These are phyloP conservation scores for Aphidius colemani DNA, from an alignment of 2,888 invertebrate species.

Conservation along the genomic window DNA sequence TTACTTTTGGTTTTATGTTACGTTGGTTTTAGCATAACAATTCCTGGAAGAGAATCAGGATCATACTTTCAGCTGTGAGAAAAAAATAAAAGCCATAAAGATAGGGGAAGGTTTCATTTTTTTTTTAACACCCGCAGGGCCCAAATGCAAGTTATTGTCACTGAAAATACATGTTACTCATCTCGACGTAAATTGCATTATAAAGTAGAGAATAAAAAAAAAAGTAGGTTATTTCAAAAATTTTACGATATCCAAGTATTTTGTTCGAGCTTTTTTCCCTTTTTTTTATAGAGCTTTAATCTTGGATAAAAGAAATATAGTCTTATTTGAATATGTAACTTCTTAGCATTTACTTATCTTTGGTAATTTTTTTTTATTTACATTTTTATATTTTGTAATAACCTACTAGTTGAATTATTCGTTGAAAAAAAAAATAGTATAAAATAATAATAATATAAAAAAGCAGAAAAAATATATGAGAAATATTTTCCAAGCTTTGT, in stretches of 20 bases:
- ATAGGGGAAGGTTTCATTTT: conserved; percentile 6
- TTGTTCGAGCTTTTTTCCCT: too few relatives aligned
- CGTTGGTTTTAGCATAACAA: conserved; percentile 40
- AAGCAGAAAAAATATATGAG: conserved; percentile 14
- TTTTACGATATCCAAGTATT: too few relatives aligned
- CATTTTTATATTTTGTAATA: too few relatives aligned
- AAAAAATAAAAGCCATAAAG: conserved; percentile 29
- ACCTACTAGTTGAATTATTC: too few relatives aligned
- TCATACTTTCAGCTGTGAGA: conserved; percentile 35
- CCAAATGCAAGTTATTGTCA: conserved; percentile 31
- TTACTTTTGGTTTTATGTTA: conserved; percentile 14
- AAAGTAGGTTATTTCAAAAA: too few relatives aligned
- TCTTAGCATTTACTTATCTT: too few relatives aligned
- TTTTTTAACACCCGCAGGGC: neutral
- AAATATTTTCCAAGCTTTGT: conserved; percentile 17
- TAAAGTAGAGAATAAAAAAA: too few relatives aligned
- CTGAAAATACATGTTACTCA: conserved; percentile 19
- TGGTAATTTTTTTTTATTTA: too few relatives aligned
- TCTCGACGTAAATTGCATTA: too few relatives aligned
- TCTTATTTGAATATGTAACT: too few relatives aligned
- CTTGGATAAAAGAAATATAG: too few relatives aligned
- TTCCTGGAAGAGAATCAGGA: conserved; percentile 32
- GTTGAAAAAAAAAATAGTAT: conserved; percentile 16
- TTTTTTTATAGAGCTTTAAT: too few relatives aligned
- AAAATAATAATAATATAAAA: conserved; percentile 29